These are phyloP conservation scores for Leptocoma aspasia DNA, from an alignment of 2,113 vertebrate genomes.

Conservation along the genomic window DNA sequence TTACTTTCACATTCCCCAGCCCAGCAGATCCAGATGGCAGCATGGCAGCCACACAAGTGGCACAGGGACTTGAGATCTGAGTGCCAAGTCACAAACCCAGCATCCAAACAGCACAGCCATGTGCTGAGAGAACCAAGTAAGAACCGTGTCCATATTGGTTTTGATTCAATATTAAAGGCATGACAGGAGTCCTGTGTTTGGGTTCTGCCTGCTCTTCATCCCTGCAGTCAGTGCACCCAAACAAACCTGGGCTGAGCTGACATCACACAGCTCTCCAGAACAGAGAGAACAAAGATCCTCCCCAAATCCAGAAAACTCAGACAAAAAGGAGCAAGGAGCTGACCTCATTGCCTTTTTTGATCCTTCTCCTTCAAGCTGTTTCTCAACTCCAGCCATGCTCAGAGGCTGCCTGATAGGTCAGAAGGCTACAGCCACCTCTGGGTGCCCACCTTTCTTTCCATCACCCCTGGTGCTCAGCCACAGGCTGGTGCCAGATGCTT, in stretches of 20 bases:
- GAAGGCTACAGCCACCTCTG: background rate
- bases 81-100: background rate
- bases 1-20: background rate
- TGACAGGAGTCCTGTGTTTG: background rate
- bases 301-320: background rate
- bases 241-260: background rate
- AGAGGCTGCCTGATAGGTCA: background rate
- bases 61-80: background rate
- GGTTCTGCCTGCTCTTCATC: background rate
- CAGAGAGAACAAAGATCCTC: background rate
- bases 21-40: background rate
- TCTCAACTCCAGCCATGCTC: background rate
- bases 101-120: background rate
- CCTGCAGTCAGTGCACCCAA: background rate
- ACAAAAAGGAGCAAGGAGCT: background rate
- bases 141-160: accelerated
- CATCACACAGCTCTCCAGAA: background rate
- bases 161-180: background rate
- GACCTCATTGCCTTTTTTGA: background rate
- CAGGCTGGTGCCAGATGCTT: background rate
- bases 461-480: background rate
- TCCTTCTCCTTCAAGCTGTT: background rate
- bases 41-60: background rate
- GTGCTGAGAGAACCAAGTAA: background rate
- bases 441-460: background rate